Conservation (phyloP, 2,113 vertebrate genomes). For the Harpagus bidentatus region DNA sequence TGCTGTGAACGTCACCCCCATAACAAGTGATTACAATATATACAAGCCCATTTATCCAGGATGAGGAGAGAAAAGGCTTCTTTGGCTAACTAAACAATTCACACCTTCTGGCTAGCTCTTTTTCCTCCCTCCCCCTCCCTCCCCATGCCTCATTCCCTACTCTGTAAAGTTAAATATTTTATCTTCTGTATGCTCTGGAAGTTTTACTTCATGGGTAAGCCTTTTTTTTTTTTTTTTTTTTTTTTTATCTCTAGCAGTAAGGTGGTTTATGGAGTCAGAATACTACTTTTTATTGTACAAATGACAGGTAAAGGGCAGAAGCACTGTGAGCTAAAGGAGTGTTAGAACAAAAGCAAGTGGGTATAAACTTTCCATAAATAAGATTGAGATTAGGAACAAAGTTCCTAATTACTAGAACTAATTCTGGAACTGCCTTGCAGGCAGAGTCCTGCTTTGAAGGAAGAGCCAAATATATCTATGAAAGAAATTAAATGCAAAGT, state of each 20-base stretch:
- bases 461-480: not conserved
- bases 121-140: no score
- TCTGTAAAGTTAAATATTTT: not conserved
- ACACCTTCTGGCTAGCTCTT: not conserved
- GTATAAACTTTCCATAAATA: not conserved
- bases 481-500: not conserved
- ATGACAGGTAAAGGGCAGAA: not conserved
- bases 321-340: not conserved
- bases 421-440: not conserved
- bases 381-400: not conserved
- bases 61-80: not conserved
- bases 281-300: not conserved
- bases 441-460: slow-evolving; percentile 1
- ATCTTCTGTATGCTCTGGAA: not conserved
- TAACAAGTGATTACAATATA: not conserved
- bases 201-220: not conserved
- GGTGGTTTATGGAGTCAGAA: not conserved
- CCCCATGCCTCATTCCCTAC: not conserved
- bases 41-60: not conserved
- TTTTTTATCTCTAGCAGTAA: not conserved
- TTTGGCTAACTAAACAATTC: not conserved
- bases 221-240: not conserved
- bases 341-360: not conserved
- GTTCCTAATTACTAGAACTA: not conserved
- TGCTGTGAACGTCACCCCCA: not conserved